Evolutionary conservation across 2,113 vertebrate species (phyloP), one percentile per base, ranked within the genome.

Genomic region (Thamnaconus septentrionalis): DNA sequence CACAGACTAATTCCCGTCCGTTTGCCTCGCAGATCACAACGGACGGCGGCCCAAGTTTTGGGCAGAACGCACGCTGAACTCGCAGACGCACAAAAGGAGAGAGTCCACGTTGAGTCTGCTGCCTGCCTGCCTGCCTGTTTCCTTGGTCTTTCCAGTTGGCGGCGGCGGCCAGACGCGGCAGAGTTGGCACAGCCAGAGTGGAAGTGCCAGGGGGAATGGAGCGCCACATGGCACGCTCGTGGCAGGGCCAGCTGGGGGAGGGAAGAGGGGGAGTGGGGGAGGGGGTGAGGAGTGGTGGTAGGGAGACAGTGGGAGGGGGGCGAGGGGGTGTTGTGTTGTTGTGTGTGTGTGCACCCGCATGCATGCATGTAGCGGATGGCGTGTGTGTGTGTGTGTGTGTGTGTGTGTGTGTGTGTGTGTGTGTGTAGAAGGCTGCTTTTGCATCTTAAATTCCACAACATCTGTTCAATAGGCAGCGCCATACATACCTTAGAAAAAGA

Each of bases 391-490:
- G 12, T 56, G 12, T 12, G 8, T 59, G 52, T 49, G 43, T 54
- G 66, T 60, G 52, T 59, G 12, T 71, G 18, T 63, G 8, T 47
- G 11, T 53, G 42, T 64, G 57, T 68, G 48, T 66, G 85, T 79
- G 83, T 83, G 81, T 73, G 71, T 85, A 66, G 77, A 76, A 83
- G 85, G 86, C 79, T 69, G 87, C 78, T 87, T 89, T 75, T 88
- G 90, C 92, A 91, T 93, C 92, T 92, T 91, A 94, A 94, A 95
- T 95, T 95, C 94, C 93, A 88, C 91, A 94, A 94, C 93, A 95
- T 95, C 93, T 95, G 94, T 93, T 94, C 93, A 80, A 84, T 82
- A 83, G 76, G 84, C 85, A 82, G 79, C 84, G 75, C 56, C 77
- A 85, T 82, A 75, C 84, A 86, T 69, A 81, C 79, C 63, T 64